A percentile compares a stretch with the other conserved stretches of the same genome.
Conservation (phyloP, 2,113 vertebrate genomes). For the Phycodurus eques region DNA sequence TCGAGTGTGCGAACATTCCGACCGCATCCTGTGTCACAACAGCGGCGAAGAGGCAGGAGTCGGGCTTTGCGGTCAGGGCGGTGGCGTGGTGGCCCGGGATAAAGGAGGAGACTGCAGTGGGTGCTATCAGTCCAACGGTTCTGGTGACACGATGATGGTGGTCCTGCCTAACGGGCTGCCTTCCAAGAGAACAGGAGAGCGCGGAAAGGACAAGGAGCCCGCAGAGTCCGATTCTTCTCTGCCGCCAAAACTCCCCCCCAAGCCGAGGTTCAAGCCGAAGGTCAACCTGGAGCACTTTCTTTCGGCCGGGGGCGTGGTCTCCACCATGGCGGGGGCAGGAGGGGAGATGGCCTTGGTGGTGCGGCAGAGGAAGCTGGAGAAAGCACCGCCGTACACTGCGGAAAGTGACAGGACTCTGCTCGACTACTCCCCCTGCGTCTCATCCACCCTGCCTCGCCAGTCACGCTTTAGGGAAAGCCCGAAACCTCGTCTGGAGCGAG, state of each 20-base stretch:
- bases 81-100: slow-evolving; percentile 47
- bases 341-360: slow-evolving; percentile 61
- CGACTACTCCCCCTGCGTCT: slow-evolving; percentile 67
- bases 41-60: slow-evolving; percentile 52
- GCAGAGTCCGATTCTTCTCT: slow-evolving; percentile 35
- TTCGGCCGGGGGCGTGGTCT: slow-evolving; percentile 63
- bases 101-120: slow-evolving; percentile 77
- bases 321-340: slow-evolving; percentile 41
- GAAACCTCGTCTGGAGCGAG: slow-evolving; percentile 53
- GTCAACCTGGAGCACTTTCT: slow-evolving; percentile 67
- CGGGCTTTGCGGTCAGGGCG: slow-evolving; percentile 62
- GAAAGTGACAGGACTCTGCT: slow-evolving; percentile 66
- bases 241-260: slow-evolving; percentile 64
- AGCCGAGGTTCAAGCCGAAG: slow-evolving; percentile 66
- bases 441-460: slow-evolving; percentile 67
- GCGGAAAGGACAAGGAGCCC: slow-evolving; percentile 46
- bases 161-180: slow-evolving; percentile 75
- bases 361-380: slow-evolving; percentile 61
- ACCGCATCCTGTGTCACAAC: slow-evolving; percentile 52
- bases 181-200: slow-evolving; percentile 51
- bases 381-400: slow-evolving; percentile 47
- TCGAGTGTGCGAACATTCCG: slow-evolving; percentile 74
- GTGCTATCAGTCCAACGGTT: slow-evolving; percentile 84
- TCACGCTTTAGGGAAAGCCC: slow-evolving; percentile 54
- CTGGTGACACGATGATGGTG: slow-evolving; percentile 79